Base-by-base conservation (phyloP, 2,113 vertebrate species). In the Egretta garzetta region DNA sequence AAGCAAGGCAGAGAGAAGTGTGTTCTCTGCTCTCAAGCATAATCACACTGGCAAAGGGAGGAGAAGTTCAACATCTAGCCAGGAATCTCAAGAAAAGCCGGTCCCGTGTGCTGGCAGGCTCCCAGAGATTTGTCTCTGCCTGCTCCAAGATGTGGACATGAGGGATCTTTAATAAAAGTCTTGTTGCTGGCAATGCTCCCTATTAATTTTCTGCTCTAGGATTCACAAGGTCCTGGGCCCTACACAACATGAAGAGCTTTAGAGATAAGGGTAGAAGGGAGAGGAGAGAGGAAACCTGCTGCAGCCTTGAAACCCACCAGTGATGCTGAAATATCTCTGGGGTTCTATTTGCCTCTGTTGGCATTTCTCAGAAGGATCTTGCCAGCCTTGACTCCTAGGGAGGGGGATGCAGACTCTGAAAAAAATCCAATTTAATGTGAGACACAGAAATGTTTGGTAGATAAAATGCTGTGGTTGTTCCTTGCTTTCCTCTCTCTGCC, bases 331-430 rank as follows among this genome's bases (percentile, higher is more conserved):
- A 70, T 80, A 63, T 76, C 91, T 93, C 41, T 81, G 83, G 4
- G 1, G 33, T 94, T 55, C 82, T 79, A 43, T 87, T 49, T 81
- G 76, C 76, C 47, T 92, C 70, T 20, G 1, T 18, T 0, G 1
- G 58, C 62, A 33, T 67, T 96, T 88, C 66, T 95, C 90, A 88
- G 74, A 90, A 76, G 71, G 82, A 92, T 86, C 32, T 86, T 92
- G 63, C 85, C 79, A 74, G 17, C 79, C 82, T 93, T 96, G 85
- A 71, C 82, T 92, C 26, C 47, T 47, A 14, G 43, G 60, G 37
- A 84, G 43, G 43, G 56, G 94, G 60, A 55, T n/a, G 68, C 55
- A 90, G 88, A 9, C 86, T 79, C 76, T 55, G 85, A 88, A 84
- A 77, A 86, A 86, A 94, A 91, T 85, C 58, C 84, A 79, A 71